Percentiles rank a stretch among this genome's conserved stretches.
phyloP scores from a whole-genome alignment of 2,113 vertebrate genomes.

The Campylomormyrus tamandua region DNA sequence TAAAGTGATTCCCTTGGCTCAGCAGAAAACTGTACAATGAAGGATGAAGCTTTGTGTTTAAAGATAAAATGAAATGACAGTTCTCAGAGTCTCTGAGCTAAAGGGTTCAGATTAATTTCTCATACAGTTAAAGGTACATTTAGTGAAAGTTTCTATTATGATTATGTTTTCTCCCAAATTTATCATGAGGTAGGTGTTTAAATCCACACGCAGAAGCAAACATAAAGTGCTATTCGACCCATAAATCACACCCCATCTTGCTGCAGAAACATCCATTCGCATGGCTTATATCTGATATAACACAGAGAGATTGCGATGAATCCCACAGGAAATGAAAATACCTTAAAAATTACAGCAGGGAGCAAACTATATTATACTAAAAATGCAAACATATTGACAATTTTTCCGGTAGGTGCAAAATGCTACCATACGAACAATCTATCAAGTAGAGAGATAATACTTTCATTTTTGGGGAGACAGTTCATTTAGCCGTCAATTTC shows the following conservation, averaged over 20 bases:
- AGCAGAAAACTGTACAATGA: background rate
- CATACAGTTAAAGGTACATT: background rate
- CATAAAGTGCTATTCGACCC: constrained; percentile 31
- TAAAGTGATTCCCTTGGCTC: background rate
- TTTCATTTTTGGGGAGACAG: background rate
- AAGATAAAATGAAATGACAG: background rate
- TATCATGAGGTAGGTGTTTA: background rate
- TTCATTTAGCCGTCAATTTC: background rate
- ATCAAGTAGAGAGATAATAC: background rate
- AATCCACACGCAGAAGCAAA: background rate
- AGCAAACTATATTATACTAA: background rate
- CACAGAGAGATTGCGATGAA: constrained; percentile 13
- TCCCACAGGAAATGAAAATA: constrained; percentile 22
- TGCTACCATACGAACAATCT: background rate
- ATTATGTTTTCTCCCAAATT: background rate
- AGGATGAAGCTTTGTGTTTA: background rate
- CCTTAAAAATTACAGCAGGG: background rate
- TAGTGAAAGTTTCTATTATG: background rate
- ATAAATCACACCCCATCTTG: constrained; percentile 33
- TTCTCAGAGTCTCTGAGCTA: background rate
- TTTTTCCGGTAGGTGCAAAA: background rate
- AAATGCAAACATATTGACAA: background rate
- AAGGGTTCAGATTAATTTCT: background rate
- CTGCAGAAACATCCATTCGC: constrained; percentile 28
- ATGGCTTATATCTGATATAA: constrained; percentile 20